Conservation (phyloP, 2,888 invertebrate species). For the Lomographa bimaculata region DNA sequence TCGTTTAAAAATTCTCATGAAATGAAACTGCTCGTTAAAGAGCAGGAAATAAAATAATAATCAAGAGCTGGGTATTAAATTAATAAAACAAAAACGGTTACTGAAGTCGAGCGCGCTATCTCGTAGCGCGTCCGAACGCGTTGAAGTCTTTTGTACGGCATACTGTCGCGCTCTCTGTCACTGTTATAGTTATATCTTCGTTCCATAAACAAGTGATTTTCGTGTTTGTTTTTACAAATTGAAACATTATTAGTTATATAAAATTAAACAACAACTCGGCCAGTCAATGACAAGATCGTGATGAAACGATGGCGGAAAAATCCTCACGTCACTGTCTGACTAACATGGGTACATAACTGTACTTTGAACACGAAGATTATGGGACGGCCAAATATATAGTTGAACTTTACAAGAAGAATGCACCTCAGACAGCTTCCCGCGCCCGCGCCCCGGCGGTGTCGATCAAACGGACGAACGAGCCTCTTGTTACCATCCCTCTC, state of each 20-base stretch:
- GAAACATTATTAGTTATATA: too few relatives aligned
- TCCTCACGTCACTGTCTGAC: slow-evolving; percentile 33
- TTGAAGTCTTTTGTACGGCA: slow-evolving; percentile 67
- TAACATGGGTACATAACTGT: slow-evolving; percentile 64
- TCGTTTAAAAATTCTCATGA: slow-evolving; percentile 1
- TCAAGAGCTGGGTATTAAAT: slow-evolving; percentile 9
- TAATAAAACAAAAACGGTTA: slow-evolving; percentile 19
- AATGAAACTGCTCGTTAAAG: slow-evolving; percentile 9
- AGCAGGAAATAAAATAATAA: slow-evolving; percentile 22
- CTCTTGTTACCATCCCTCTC: slow-evolving; percentile 78
- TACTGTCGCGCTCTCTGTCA: slow-evolving; percentile 5
- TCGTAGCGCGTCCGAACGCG: slow-evolving; percentile 43
- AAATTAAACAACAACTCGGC: too few relatives aligned
- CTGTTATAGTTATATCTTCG: slow-evolving; percentile 5
- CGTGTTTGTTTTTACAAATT: slow-evolving; percentile 1
- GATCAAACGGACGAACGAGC: slow-evolving; percentile 82
- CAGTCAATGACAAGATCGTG: slow-evolving; percentile 1
- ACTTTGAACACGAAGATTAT: slow-evolving; percentile 49
- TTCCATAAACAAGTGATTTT: slow-evolving; percentile 3
- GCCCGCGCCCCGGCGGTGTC: slow-evolving; percentile 79
- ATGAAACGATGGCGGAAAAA: too few relatives aligned
- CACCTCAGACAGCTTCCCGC: slow-evolving; percentile 77
- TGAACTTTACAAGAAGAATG: slow-evolving; percentile 82
- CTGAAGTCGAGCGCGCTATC: slow-evolving; percentile 24
- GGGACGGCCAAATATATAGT: slow-evolving; percentile 78